A percentile compares a stretch with the other conserved stretches of the same genome.
Evolutionary conservation across 2,888 invertebrate species (phyloP).

Genomic region (Xestia xanthographa): DNA sequence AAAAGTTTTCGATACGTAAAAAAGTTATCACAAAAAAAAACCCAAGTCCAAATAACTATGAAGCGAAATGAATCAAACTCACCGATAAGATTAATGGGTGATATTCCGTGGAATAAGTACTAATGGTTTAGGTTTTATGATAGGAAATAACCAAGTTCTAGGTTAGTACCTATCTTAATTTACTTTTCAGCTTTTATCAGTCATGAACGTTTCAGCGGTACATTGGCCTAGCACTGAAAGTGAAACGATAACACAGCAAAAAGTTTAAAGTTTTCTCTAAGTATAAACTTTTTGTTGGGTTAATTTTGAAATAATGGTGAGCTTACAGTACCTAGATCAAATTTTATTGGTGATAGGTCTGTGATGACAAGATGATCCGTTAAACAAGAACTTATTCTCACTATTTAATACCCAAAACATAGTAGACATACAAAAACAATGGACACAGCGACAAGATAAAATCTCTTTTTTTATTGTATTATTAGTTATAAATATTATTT

Average conservation of each 20-base stretch:
- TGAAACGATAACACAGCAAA: too few species aligned
- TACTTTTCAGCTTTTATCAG: not conserved
- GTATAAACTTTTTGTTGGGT: not conserved
- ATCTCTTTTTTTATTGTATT: too few species aligned
- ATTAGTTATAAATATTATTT: too few species aligned
- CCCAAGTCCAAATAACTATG: not conserved
- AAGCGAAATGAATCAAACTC: not conserved
- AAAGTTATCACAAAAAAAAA: constrained; percentile 39
- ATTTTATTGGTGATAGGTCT: too few species aligned
- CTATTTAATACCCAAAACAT: not conserved
- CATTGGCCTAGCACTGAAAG: not conserved
- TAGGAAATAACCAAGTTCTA: not conserved
- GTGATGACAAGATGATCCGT: not conserved
- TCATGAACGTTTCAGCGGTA: not conserved
- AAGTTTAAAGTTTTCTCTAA: not conserved
- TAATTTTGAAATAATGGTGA: not conserved
- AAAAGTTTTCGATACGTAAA: not conserved
- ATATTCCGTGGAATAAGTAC: not conserved
- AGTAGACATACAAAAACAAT: not conserved
- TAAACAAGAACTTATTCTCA: not conserved
- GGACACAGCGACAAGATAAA: not conserved
- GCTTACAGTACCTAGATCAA: not conserved
- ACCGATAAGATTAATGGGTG: not conserved
- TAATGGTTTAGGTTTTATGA: not conserved
- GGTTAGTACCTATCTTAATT: constrained; percentile 7